Conservation (phyloP, 2,113 vertebrate genomes). For the Microcebus jonahi region DNA sequence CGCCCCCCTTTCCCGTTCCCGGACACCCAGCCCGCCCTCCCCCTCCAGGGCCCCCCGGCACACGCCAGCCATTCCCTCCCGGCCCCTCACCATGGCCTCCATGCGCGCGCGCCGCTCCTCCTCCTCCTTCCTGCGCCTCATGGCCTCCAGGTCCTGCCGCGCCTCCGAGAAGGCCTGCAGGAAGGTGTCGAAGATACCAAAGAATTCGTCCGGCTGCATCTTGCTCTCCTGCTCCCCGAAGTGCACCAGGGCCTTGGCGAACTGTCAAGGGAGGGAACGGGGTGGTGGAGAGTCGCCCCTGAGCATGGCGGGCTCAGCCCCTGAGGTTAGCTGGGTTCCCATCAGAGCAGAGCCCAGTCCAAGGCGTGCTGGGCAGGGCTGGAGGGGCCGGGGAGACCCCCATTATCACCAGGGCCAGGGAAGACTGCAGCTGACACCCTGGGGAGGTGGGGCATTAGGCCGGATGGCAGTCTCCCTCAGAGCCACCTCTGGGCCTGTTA, state of each 20-base stretch:
- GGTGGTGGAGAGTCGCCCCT: background rate
- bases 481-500: background rate
- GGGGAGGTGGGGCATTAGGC: background rate
- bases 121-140: constrained; percentile 95
- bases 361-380: background rate
- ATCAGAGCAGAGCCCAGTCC: background rate
- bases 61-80: too few species aligned
- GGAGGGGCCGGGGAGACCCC: background rate
- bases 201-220: constrained; percentile 98
- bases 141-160: constrained; percentile 96
- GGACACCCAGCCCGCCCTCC: too few species aligned
- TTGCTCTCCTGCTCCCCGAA: constrained; percentile 94
- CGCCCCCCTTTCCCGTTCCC: too few species aligned
- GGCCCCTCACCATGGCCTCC: constrained; percentile 93
- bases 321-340: background rate
- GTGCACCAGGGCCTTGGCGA: constrained; percentile 93
- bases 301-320: background rate
- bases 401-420: fast-evolving
- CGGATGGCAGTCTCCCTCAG: background rate
- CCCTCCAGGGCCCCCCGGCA: too few species aligned
- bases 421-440: background rate
- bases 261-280: constrained; percentile 84
- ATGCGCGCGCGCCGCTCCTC: constrained; percentile 95
- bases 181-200: constrained; percentile 97
- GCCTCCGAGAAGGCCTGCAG: constrained; percentile 95